Conservation (phyloP, 2,797 vertebrate species). For the Aselliscus stoliczkanus region DNA sequence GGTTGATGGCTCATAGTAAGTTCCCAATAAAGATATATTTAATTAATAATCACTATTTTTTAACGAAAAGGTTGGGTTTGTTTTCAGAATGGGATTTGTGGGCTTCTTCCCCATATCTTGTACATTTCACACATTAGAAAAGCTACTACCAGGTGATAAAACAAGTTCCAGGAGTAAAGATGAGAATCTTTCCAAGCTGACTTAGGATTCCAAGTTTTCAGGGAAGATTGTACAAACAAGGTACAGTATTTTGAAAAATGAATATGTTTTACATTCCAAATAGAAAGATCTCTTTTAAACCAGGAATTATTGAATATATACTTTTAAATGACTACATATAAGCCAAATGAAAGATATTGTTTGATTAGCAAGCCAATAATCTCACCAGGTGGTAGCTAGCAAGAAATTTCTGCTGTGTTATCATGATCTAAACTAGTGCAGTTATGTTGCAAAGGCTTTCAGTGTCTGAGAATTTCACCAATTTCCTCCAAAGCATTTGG, state of each 20-base stretch:
- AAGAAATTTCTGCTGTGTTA: constrained; percentile 35
- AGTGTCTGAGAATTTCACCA: background rate
- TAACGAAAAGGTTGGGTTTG: background rate
- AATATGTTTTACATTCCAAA: constrained; percentile 1
- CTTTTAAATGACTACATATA: background rate
- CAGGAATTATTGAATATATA: background rate
- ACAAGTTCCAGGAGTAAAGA: background rate
- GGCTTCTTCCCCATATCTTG: background rate
- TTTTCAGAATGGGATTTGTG: background rate
- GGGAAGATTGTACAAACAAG: background rate
- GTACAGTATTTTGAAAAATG: constrained; percentile 14
- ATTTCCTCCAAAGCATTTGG: background rate
- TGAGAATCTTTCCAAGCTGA: background rate
- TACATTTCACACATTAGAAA: background rate
- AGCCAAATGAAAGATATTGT: constrained; percentile 23
- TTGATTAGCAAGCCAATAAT: constrained; percentile 33
- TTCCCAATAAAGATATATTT: background rate
- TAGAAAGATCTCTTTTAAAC: constrained; percentile 37
- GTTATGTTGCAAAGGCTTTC: background rate
- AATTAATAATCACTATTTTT: background rate
- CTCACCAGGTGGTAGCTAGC: background rate
- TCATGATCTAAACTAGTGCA: constrained; percentile 35
- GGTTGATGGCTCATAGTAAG: background rate
- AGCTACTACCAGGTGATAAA: background rate
- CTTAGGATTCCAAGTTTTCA: background rate